Percentiles rank a stretch among this genome's conserved stretches.
Conservation (phyloP, 2,113 vertebrate species). For the Erythrolamprus reginae region DNA sequence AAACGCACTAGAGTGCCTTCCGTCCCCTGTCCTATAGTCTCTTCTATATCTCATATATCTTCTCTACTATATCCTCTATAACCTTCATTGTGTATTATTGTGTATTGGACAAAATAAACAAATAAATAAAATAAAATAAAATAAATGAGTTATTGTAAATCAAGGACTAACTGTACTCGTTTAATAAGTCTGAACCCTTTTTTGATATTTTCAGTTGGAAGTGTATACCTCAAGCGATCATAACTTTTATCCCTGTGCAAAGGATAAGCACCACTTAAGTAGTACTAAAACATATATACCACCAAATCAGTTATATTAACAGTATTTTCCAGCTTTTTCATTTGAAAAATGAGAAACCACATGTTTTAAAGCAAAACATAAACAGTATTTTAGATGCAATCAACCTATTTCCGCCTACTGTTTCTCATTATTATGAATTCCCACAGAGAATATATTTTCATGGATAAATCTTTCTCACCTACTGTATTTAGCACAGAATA, state of each 20-base stretch:
- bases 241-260: background rate
- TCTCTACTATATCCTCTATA: too few relatives aligned
- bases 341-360: background rate
- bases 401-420: background rate
- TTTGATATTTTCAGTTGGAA: conserved; percentile 13
- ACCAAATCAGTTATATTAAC: background rate
- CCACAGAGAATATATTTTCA: background rate
- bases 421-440: background rate
- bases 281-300: background rate
- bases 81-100: too few relatives aligned
- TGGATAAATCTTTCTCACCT: background rate
- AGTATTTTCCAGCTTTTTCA: background rate
- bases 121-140: too few relatives aligned
- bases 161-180: background rate
- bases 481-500: background rate
- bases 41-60: too few relatives aligned
- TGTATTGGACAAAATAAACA: too few relatives aligned
- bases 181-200: background rate
- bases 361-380: background rate
- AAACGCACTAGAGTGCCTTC: too few relatives aligned
- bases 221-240: background rate
- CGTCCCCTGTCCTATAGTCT: too few relatives aligned
- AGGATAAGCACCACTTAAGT: background rate
- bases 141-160: background rate
- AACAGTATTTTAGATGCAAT: background rate